Evolutionary conservation across 2,888 invertebrate species (phyloP), one percentile per base, ranked within the genome.

Genomic region (Ceriagrion tenellum): DNA sequence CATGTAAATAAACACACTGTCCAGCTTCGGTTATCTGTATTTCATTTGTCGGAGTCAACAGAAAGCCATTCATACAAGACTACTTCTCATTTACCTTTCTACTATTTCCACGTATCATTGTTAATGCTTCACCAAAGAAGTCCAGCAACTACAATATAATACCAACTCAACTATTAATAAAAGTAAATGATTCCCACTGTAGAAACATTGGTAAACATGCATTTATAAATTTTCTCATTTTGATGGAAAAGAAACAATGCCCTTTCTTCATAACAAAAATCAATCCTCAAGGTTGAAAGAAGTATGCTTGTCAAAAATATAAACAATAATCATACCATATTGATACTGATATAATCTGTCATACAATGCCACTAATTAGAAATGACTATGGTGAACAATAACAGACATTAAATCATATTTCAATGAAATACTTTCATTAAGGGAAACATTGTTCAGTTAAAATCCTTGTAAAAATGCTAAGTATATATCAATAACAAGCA

Each of bases 251-350:
- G 69, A 93, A 93, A 93, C 47, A 69, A 30, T 16, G 23, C 93
- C 47, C 93, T 93, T 81, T 47, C n/a, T 93, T 93, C 69, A 30
- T 93, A 69, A 69, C 63, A 93, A 91, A 59, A 69, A 30, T 16
- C 47, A 74, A 93, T 63, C 8, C 63, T 69, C 63, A 47, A 93
- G 63, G 56, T 23, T 47, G 69, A 47, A 69, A 93, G 93, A 47
- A 93, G 93, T 69, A 93, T 47, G 59, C 93, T 69, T 69, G 93
- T 93, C 69, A 59, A 93, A 93, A 93, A 69, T 26, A 93, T 93
- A 93, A 93, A 93, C 93, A 93, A 93, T 93, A 69, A 93, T 93
- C 47, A 93, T 93, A 93, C 93, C 93, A 93, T 69, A 69, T 93
- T 93, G 93, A 74, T 93, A 93, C 63, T 93, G 93, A 74, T 74